Evolutionary conservation across 1,140 invertebrate species (phyloP).

Genomic region (Micrasema minimum): DNA sequence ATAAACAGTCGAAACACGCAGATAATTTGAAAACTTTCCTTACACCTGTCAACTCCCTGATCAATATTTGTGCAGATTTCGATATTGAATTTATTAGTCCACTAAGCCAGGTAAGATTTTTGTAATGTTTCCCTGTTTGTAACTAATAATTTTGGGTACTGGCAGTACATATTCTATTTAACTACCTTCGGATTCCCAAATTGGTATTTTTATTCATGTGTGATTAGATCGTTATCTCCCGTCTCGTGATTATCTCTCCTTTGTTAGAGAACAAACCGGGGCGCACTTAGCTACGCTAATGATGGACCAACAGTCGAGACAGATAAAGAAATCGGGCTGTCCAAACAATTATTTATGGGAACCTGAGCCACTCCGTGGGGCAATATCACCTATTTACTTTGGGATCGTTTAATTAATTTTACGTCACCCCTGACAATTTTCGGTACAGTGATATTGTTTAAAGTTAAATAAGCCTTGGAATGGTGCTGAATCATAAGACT

Average conservation of each 20-base stretch:
- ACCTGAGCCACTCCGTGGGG: constrained; percentile 3
- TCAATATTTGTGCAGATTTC: too few relatives aligned
- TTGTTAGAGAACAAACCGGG: constrained; percentile 44
- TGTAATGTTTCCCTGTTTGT: too few relatives aligned
- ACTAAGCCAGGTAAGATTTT: too few relatives aligned
- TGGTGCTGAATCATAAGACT: background rate
- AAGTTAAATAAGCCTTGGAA: too few relatives aligned
- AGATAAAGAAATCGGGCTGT: constrained; percentile 41
- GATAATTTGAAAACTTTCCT: too few relatives aligned
- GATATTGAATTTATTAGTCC: too few relatives aligned
- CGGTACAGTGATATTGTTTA: too few relatives aligned
- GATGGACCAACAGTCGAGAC: constrained; percentile 25
- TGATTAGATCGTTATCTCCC: constrained; percentile 52
- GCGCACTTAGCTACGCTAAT: constrained; percentile 29
- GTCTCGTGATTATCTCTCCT: constrained; percentile 41
- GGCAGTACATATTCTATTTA: too few relatives aligned
- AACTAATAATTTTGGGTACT: too few relatives aligned
- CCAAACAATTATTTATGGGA: constrained; percentile 42
- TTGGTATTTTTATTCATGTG: constrained; percentile 52
- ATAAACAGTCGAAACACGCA: too few relatives aligned
- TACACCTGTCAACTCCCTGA: too few relatives aligned
- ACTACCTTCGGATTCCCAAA: constrained; percentile 52
- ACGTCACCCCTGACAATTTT: background rate
- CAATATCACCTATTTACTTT: background rate
- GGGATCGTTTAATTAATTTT: constrained; percentile 7